Evolutionary conservation across 2,888 invertebrate genomes (phyloP), one percentile per base, ranked within the genome.

Genomic region (Orchesella flavescens): DNA sequence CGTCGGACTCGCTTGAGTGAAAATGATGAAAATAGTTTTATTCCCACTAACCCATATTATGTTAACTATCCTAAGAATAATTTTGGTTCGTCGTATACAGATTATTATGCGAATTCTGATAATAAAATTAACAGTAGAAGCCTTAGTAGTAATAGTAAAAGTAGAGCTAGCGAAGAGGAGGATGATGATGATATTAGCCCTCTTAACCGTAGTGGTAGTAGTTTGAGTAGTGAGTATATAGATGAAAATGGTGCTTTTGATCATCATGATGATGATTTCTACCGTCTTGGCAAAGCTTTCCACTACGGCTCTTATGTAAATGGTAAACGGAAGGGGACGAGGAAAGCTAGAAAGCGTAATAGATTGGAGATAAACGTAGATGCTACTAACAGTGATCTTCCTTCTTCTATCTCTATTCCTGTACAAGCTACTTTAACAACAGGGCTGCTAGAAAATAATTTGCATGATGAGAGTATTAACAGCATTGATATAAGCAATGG

Each of bases 191-290:
- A 43, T 19, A 23, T 49, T 10, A 49, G 19, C 23, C n/a, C n/a
- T n/a, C n/a, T n/a, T 23, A 43, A 21, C n/a, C n/a, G 21, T 43
- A 65, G 79, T 43, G 46, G 72, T 44, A 65, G 79, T 46, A 63
- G 68, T 49, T 0, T 53, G 55, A 65, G 77, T 55, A 61, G 19
- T 49, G 69, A 49, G 12, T 68, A 76, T 12, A 13, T 19, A 17
- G 76, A 76, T 57, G 76, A 76, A 44, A 61, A 78, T 69, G 77
- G 77, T 44, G 69, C 69, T 57, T 78, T 49, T 49, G 77, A 78
- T 49, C 68, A 69, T n/a, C 34, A 34, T 34, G 34, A 34, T 49
- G 69, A 61, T 34, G 49, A 49, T 13, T 69, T 78, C 17, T 19
- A 69, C 19, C 46, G 7, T 12, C 21, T 17, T 61, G 63, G 68